Base-by-base conservation (phyloP, 2,113 vertebrate species). In the Trichomycterus rosablanca region DNA sequence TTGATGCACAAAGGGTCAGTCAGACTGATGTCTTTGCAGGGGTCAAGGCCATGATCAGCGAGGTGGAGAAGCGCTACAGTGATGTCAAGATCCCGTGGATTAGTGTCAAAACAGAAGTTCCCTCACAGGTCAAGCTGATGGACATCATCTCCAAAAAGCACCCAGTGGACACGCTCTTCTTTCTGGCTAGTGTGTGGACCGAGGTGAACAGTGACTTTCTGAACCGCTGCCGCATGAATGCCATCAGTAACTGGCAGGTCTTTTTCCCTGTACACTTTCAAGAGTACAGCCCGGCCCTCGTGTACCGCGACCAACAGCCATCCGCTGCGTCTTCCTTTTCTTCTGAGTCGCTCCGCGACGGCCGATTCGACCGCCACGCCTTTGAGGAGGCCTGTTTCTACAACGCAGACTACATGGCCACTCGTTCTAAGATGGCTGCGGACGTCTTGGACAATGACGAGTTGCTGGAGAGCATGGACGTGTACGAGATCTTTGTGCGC, bases 71-170 rank as follows among this genome's bases (percentile, higher is more conserved):
- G 34, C 88, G 91, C 23, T 93, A 92, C 3, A 71, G 88, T 0
- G 92, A 92, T 2, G 84, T 91, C 0, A 94, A 95, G 80, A 90
- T 97, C 60, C 93, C 94, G 0, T 93, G 93, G 91, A 92, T 97
- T 11, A 93, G 92, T 0, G 92, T 98, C 56, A 92, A 93, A 71
- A 95, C 93, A 0, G 94, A 95, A 78, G 88, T 92, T 15, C 93
- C 95, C 0, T 97, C 95, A 0, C 95, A 98, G 77, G 90, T 97
- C 45, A 92, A 94, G 46, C 90, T 98, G 59, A 95, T 98, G 93
- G 95, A 98, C 67, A 91, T 97, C 43, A 90, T 97, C 63, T 97
- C 95, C 0, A 98, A 98, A 84, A 98, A 97, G 76, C 94, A 98
- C 72, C 94, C 95, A 0, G 91, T 97, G 73, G 95, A 98, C 73